Conservation (phyloP, 2,113 vertebrate species). For the Crotalus helleri region DNA sequence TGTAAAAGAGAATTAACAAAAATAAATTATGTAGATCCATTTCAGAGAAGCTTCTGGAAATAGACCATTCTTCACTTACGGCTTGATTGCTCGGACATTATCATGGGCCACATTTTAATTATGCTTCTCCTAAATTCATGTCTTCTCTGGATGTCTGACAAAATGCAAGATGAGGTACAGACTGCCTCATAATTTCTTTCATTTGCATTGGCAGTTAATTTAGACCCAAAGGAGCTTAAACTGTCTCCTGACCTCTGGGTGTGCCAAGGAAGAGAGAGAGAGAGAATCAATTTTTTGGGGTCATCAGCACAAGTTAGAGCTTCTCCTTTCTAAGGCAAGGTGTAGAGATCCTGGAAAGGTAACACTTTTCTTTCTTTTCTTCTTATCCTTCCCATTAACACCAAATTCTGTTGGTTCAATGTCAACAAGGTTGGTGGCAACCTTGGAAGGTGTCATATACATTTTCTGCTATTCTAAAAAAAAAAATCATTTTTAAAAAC, state of each 20-base stretch:
- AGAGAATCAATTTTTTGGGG: neutral
- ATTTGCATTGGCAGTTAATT: slow-evolving; percentile 6
- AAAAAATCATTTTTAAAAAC: neutral
- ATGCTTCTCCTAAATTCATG: slow-evolving; percentile 28
- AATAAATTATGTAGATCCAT: slow-evolving; percentile 3
- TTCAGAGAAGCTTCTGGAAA: neutral
- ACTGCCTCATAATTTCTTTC: slow-evolving; percentile 5
- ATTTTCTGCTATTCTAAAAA: no score
- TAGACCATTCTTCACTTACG: slow-evolving; percentile 11
- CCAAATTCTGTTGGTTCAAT: neutral
- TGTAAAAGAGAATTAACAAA: neutral
- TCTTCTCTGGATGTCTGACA: slow-evolving; percentile 31
- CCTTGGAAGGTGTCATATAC: neutral
- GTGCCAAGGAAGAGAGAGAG: neutral
- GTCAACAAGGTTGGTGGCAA: no score
- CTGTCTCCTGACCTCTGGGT: neutral
- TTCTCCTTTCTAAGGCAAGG: neutral
- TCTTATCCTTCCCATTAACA: no score
- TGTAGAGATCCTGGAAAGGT: neutral
- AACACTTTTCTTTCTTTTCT: neutral
- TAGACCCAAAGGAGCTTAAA: neutral
- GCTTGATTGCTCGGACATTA: slow-evolving; percentile 27
- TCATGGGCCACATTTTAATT: slow-evolving; percentile 27
- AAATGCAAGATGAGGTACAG: slow-evolving; percentile 29
- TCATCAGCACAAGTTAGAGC: neutral